phyloP scores from a whole-genome alignment of 2,113 vertebrate species.

The Saimiri boliviensis region DNA sequence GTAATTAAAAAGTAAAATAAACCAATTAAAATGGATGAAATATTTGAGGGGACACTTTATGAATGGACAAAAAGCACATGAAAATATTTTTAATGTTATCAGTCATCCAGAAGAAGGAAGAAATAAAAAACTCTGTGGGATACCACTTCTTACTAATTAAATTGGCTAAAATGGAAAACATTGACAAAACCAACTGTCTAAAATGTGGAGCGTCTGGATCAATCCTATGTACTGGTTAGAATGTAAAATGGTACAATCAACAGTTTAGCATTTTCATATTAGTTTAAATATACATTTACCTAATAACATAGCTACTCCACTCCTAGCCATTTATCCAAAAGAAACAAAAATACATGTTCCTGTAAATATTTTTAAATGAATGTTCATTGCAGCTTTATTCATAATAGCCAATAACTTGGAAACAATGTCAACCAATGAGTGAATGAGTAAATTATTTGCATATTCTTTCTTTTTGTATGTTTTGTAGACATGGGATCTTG shows the following conservation, averaged over 20 bases:
- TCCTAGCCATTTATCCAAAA: neutral
- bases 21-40: neutral
- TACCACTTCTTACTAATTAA: neutral
- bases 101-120: neutral
- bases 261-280: neutral
- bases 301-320: neutral
- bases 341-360: neutral
- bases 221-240: neutral
- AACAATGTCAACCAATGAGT: neutral
- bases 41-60: neutral
- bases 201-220: neutral
- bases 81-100: neutral
- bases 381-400: neutral
- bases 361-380: neutral
- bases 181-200: neutral
- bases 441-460: neutral
- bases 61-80: neutral
- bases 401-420: neutral
- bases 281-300: neutral
- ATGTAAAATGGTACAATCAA: neutral
- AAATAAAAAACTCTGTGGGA: neutral
- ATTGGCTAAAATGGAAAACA: neutral
- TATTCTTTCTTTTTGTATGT: neutral
- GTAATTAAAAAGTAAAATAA: neutral
- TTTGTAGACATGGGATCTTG: too few species aligned